Conservation (phyloP, 2,888 invertebrate genomes). For the Amiota minor region DNA sequence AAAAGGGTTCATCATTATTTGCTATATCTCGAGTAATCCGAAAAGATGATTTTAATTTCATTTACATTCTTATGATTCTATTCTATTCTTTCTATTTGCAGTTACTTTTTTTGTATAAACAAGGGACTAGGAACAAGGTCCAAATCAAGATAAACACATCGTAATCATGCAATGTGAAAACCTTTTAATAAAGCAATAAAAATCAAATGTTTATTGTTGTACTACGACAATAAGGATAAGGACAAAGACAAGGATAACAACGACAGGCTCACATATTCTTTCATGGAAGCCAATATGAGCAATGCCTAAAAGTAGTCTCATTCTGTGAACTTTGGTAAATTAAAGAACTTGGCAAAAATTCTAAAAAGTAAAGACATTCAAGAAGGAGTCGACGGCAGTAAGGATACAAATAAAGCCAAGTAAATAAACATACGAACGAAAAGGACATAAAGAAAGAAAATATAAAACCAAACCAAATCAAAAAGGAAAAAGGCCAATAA, state of each 20-base stretch:
- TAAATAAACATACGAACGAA: not conserved
- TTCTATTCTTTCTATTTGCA: not conserved
- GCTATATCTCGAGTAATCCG: not conserved
- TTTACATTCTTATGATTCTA: no score
- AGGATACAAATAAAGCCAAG: not conserved
- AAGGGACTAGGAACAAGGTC: not conserved
- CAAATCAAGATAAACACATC: constrained; percentile 13
- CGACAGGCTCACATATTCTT: not conserved
- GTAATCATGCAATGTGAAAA: constrained; percentile 17
- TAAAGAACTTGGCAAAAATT: constrained; percentile 14
- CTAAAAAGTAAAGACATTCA: not conserved
- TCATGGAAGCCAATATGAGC: not conserved
- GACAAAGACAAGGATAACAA: constrained; percentile 29
- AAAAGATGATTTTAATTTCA: not conserved
- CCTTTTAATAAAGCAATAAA: constrained; percentile 25
- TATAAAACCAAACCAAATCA: not conserved
- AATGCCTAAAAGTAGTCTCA: not conserved
- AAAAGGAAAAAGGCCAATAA: no score
- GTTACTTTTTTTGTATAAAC: not conserved
- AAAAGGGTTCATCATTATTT: not conserved
- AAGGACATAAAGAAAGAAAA: not conserved
- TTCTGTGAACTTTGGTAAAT: constrained; percentile 21
- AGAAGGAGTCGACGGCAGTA: no score
- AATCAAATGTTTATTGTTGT: constrained; percentile 14
- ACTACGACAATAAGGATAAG: constrained; percentile 10